Evolutionary conservation across 2,113 vertebrate genomes (phyloP).

Genomic region (Pangasianodon gigas): DNA sequence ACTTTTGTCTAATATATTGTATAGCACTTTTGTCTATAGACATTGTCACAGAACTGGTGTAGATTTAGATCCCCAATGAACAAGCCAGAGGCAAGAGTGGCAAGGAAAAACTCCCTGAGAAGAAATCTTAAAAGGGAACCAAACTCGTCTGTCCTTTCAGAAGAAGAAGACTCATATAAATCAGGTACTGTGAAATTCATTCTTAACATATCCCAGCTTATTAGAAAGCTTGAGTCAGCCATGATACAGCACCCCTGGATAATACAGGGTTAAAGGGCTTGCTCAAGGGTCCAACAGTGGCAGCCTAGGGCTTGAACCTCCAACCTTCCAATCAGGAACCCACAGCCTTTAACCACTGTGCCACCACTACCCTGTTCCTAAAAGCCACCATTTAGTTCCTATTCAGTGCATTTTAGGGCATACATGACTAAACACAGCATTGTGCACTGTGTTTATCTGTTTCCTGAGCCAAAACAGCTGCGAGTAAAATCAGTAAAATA

Average conservation of each 20-base stretch:
- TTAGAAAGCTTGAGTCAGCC: background rate
- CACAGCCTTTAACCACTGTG: background rate
- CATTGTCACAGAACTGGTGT: too few relatives aligned
- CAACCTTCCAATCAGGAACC: background rate
- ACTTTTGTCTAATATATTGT: too few relatives aligned
- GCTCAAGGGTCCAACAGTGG: background rate
- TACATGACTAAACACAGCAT: background rate
- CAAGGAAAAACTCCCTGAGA: too few relatives aligned
- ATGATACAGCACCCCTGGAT: background rate
- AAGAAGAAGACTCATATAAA: background rate
- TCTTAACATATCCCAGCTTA: background rate
- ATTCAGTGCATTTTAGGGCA: background rate
- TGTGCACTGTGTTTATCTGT: background rate
- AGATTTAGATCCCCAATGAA: background rate
- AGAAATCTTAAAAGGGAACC: too few relatives aligned
- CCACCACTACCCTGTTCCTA: background rate
- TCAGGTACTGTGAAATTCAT: background rate
- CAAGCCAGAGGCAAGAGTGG: too few relatives aligned
- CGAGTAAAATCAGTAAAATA: background rate
- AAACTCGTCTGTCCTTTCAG: background rate
- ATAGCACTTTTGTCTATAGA: too few relatives aligned
- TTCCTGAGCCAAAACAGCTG: conserved; percentile 10
- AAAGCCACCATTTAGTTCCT: background rate
- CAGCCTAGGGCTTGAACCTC: background rate
- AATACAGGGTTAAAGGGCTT: background rate